Percentiles rank a stretch among this genome's conserved stretches.
phyloP scores from a whole-genome alignment of 2,113 vertebrate genomes.

The Acrocephalus arundinaceus region DNA sequence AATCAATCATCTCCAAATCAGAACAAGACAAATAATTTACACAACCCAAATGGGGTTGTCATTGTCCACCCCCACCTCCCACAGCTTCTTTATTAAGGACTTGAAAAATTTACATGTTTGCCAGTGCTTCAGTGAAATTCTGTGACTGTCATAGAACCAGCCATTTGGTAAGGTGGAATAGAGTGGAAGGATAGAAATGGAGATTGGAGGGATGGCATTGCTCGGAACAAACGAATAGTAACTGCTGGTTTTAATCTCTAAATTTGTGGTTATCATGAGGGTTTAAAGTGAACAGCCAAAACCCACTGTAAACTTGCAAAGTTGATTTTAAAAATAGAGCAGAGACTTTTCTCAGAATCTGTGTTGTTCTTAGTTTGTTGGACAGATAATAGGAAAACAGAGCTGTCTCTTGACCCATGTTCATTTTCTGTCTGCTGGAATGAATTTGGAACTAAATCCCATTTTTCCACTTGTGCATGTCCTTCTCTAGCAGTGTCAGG shows the following conservation, averaged over 20 bases:
- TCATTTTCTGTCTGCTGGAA: conserved; percentile 63
- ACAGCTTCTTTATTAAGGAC: neutral
- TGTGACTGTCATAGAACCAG: neutral
- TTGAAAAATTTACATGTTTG: neutral
- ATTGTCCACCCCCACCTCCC: accelerated
- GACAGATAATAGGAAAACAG: conserved; percentile 50
- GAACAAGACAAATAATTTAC: neutral
- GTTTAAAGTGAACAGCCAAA: neutral
- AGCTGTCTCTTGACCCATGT: conserved; percentile 47
- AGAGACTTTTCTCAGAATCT: neutral
- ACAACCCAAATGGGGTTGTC: neutral
- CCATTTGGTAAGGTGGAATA: neutral
- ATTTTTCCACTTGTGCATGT: conserved; percentile 56
- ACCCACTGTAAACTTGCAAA: neutral
- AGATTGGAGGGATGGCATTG: neutral
- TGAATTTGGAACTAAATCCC: conserved; percentile 64
- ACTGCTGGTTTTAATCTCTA: neutral
- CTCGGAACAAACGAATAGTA: neutral
- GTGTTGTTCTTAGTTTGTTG: neutral
- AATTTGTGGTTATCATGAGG: neutral
- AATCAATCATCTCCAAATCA: neutral
- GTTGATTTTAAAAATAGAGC: neutral
- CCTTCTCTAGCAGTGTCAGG: conserved; percentile 53
- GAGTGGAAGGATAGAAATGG: neutral
- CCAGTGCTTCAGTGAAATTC: neutral